Evolutionary conservation across 1,140 invertebrate genomes (phyloP).

Genomic region (Drosophila arawakana): DNA sequence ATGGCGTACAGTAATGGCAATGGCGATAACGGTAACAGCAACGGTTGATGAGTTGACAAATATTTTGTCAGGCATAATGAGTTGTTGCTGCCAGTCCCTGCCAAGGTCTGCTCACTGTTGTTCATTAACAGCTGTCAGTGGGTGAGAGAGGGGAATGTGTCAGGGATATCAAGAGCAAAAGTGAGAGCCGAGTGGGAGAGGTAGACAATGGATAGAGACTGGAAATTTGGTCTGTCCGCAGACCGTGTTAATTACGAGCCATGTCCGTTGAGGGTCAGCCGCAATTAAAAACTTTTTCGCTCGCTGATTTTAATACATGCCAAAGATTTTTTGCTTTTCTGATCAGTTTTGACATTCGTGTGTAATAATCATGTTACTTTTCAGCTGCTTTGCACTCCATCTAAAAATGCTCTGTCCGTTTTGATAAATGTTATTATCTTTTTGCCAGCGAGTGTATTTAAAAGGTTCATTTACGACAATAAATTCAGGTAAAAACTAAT

Average conservation of each 20-base stretch:
- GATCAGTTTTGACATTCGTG: constrained; percentile 22
- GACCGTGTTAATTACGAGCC: constrained; percentile 72
- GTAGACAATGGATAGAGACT: background rate
- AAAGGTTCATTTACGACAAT: constrained; percentile 7
- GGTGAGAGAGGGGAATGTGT: no score
- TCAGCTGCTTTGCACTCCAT: background rate
- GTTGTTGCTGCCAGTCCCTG: constrained; percentile 34
- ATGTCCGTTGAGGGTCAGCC: constrained; percentile 54
- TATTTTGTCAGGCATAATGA: constrained; percentile 81
- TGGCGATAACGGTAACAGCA: constrained; percentile 31
- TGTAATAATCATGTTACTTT: constrained; percentile 6
- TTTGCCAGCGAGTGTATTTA: background rate
- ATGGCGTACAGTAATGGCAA: constrained; percentile 30
- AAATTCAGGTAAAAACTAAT: constrained; percentile 43
- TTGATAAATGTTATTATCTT: constrained; percentile 6
- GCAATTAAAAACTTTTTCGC: constrained; percentile 52
- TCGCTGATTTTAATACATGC: constrained; percentile 25
- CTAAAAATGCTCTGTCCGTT: background rate
- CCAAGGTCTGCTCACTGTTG: constrained; percentile 34
- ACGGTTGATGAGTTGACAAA: constrained; percentile 79
- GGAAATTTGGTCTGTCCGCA: constrained; percentile 34
- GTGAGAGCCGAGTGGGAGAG: no score
- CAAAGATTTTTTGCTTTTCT: background rate
- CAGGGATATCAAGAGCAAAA: no score
- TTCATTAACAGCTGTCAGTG: constrained; percentile 47